Base-by-base conservation (phyloP, 1,140 invertebrate species). In the Micrasema minimum region DNA sequence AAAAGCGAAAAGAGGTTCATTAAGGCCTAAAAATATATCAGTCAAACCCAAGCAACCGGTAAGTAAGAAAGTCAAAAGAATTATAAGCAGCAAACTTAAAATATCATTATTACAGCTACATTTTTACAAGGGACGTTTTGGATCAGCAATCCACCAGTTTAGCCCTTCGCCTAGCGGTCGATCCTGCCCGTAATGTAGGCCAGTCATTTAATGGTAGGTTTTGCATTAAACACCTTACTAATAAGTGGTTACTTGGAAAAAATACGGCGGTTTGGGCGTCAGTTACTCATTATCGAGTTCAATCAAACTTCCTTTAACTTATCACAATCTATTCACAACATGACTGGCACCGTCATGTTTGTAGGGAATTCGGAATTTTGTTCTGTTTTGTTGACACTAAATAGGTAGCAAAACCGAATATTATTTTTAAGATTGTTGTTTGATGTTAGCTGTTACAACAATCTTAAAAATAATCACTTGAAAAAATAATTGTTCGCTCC, bases 221-320 rank as follows among this genome's bases (percentile, higher is more conserved):
- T 74, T 71, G 61, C 50, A 67, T 68, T 74, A 74, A 74, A 74
- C 72, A 74, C 72, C 69, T 74, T 68, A 71, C 72, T 74, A 74
- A 74, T 74, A 71, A 69, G 37, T 51, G 72, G 72, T 74, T 69
- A 50, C 53, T 26, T 69, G 26, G 23, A 46, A 61, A 69, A 69
- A 46, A 50, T 51, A 51, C 48, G 43, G 37, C 16, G 43, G 66
- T 41, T 35, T 43, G 41, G 16, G 38, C 41, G 41, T 37, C 57
- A 14, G 38, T 57, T 62, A 2, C 35, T 61, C 57, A 62, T 62
- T 62, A 62, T 62, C 57, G 41, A 23, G 20, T 18, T 43, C n/a
- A 11, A 62, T 62, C 57, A 62, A 62, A 62, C 41, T 18, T 62
- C 41, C 20, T 37, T 59, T 62, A 23, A 35, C 9, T n/a, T 45